phyloP scores from a whole-genome alignment of 1,140 invertebrate species.

The Manduca sexta region DNA sequence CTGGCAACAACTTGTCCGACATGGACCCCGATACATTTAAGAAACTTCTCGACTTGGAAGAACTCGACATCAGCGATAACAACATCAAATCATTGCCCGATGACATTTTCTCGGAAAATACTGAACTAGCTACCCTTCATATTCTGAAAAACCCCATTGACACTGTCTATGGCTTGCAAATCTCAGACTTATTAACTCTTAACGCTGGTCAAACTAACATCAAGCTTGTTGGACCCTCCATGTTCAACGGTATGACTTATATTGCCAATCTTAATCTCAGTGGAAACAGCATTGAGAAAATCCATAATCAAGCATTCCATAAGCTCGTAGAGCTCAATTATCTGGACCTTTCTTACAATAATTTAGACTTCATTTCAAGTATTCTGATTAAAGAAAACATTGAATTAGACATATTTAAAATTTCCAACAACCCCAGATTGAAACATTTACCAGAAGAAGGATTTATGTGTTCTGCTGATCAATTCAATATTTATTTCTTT shows the following conservation, averaged over 20 bases:
- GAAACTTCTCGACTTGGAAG: constrained; percentile 74
- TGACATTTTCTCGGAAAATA: constrained; percentile 76
- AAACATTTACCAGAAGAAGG: constrained; percentile 76
- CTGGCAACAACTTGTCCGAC: constrained; percentile 76
- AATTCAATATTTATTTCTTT: constrained; percentile 78
- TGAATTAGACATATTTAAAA: constrained; percentile 78
- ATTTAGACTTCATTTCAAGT: constrained; percentile 76
- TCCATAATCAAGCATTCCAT: constrained; percentile 79
- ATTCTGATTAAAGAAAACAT: constrained; percentile 79
- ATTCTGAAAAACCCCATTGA: constrained; percentile 75
- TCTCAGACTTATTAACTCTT: constrained; percentile 74
- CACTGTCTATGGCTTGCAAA: constrained; percentile 69
- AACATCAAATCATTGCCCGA: constrained; percentile 72
- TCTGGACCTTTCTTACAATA: constrained; percentile 81
- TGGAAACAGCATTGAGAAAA: constrained; percentile 77
- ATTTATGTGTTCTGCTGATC: constrained; percentile 71
- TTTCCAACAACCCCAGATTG: constrained; percentile 78
- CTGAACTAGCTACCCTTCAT: constrained; percentile 76
- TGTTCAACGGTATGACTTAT: constrained; percentile 76
- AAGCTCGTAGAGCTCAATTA: constrained; percentile 76
- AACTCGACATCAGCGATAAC: constrained; percentile 80
- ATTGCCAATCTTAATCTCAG: constrained; percentile 77
- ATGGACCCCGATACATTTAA: constrained; percentile 77
- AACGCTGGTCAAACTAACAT: constrained; percentile 79
- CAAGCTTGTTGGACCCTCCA: constrained; percentile 75